A percentile compares a stretch with the other conserved stretches of the same genome.
These are phyloP conservation scores for Calyptomena viridis DNA, from an alignment of 2,113 vertebrate genomes.

Conservation along the genomic window DNA sequence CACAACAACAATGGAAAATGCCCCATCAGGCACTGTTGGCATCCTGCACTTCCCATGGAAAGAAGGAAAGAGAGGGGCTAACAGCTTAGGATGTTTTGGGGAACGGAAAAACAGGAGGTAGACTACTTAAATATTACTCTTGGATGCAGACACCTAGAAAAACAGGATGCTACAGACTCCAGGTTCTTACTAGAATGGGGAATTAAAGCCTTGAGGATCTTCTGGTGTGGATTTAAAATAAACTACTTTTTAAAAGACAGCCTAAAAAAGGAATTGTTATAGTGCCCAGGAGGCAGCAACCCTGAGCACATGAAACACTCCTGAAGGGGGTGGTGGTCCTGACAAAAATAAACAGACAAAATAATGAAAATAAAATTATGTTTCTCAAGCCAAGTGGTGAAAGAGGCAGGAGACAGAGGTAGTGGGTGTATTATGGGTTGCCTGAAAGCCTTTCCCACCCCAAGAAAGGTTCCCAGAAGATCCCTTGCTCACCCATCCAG, in stretches of 20 bases:
- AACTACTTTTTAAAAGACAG: not conserved
- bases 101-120: not conserved
- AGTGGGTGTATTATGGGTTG: accelerated
- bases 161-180: accelerated
- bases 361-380: not conserved
- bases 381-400: not conserved
- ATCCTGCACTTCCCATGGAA: not conserved
- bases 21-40: not conserved
- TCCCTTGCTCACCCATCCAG: not conserved
- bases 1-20: not conserved
- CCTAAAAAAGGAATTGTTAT: not conserved
- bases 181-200: not conserved
- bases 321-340: not conserved
- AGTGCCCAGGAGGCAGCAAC: not conserved
- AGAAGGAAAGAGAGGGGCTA: not conserved
- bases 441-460: not conserved
- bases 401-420: accelerated
- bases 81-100: not conserved
- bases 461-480: not conserved
- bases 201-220: not conserved
- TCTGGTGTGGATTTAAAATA: not conserved
- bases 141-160: not conserved
- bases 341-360: not conserved
- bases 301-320: not conserved
- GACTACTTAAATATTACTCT: not conserved